Evolutionary conservation across 2,113 vertebrate species (phyloP).

Genomic region (Tenebrosternarchus preto): DNA sequence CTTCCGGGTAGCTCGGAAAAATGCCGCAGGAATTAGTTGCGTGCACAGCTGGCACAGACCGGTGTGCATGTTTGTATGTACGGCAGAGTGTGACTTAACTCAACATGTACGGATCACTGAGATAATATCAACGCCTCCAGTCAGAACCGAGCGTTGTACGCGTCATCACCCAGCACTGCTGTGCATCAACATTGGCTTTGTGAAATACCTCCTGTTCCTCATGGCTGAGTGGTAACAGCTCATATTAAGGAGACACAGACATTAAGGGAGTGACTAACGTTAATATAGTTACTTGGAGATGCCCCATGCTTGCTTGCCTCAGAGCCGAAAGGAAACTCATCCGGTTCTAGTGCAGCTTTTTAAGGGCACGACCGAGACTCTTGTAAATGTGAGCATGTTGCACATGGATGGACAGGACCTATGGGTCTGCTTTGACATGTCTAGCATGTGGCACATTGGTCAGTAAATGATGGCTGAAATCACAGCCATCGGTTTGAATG

Average conservation of each 20-base stretch:
- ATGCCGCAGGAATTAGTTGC: slow-evolving; percentile 64
- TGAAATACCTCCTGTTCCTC: slow-evolving; percentile 58
- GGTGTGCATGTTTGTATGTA: slow-evolving; percentile 1
- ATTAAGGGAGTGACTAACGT: slow-evolving; percentile 63
- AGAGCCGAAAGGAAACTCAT: slow-evolving; percentile 58
- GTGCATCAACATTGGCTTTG: slow-evolving; percentile 54
- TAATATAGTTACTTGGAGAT: slow-evolving; percentile 67
- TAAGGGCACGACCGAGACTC: slow-evolving; percentile 37
- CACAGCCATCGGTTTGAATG: slow-evolving; percentile 37
- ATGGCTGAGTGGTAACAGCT: slow-evolving; percentile 46
- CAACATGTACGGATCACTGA: slow-evolving; percentile 37
- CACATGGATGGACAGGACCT: slow-evolving; percentile 60
- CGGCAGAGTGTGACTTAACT: slow-evolving; percentile 18
- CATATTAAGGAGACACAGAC: slow-evolving; percentile 61
- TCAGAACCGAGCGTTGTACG: slow-evolving; percentile 12
- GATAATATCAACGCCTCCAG: slow-evolving; percentile 53
- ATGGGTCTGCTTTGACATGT: slow-evolving; percentile 60
- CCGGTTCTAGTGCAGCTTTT: slow-evolving; percentile 50
- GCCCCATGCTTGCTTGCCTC: slow-evolving; percentile 64
- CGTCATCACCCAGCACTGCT: slow-evolving; percentile 49
- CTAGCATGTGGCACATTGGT: slow-evolving; percentile 32
- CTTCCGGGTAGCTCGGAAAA: slow-evolving; percentile 66
- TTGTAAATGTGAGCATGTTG: slow-evolving; percentile 68
- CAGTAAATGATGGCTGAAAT: slow-evolving; percentile 29
- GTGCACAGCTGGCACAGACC: slow-evolving; percentile 29